These are phyloP conservation scores for Manduca sexta DNA, from an alignment of 1,140 invertebrate genomes.

Conservation along the genomic window DNA sequence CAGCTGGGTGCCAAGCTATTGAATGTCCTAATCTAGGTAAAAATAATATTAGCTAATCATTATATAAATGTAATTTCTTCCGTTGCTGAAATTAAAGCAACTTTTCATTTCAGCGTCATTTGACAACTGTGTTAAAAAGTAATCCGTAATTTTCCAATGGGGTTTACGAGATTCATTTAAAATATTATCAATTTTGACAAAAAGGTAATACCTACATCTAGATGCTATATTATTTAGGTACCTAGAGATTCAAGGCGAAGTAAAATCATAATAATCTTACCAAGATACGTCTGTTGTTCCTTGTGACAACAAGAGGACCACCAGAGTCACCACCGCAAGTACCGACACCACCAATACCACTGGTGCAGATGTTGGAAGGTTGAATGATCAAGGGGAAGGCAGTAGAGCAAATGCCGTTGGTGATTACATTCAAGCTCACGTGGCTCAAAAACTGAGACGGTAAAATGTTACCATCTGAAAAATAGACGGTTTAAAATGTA, in stretches of 20 bases:
- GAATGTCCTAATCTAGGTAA: too few relatives aligned
- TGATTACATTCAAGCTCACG: constrained; percentile 23
- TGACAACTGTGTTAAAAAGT: too few relatives aligned
- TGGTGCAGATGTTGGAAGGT: constrained; percentile 35
- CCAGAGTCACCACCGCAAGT: constrained; percentile 40
- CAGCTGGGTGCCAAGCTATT: too few relatives aligned
- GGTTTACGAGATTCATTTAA: too few relatives aligned
- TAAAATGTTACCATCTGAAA: constrained; percentile 20
- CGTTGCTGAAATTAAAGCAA: too few relatives aligned
- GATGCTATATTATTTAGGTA: too few relatives aligned
- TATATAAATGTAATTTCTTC: too few relatives aligned
- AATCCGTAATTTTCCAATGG: too few relatives aligned
- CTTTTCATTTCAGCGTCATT: too few relatives aligned
- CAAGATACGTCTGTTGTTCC: constrained; percentile 19
- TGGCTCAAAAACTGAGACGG: constrained; percentile 19
- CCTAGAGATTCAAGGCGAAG: background rate
- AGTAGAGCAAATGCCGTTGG: constrained; percentile 22
- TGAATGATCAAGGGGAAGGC: constrained; percentile 29
- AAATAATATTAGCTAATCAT: too few relatives aligned
- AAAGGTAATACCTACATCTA: too few relatives aligned
- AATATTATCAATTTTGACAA: too few relatives aligned
- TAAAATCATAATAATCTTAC: constrained; percentile 11
- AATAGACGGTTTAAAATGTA: background rate
- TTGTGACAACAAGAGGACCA: constrained; percentile 30
- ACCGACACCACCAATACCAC: constrained; percentile 24